phyloP scores from a whole-genome alignment of 2,113 vertebrate species.

The Archocentrus centrarchus region DNA sequence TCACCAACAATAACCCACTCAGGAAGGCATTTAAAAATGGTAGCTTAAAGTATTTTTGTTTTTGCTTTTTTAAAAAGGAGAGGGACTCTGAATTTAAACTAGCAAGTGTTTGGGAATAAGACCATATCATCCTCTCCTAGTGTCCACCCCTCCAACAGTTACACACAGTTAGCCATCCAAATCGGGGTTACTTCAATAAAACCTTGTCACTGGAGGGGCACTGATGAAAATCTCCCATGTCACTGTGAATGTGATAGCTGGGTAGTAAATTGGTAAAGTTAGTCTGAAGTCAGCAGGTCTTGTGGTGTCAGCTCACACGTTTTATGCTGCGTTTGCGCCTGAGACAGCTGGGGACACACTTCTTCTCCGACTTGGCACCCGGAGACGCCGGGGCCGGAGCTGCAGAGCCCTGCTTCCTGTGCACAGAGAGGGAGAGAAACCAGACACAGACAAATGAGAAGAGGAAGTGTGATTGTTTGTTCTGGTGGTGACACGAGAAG shows the following conservation, averaged over 20 bases:
- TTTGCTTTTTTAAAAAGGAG: neutral
- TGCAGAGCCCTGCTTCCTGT: slow-evolving; percentile 74
- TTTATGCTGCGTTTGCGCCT: slow-evolving; percentile 76
- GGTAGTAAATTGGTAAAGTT: slow-evolving; percentile 2
- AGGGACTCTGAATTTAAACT: neutral
- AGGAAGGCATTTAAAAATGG: neutral
- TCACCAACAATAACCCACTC: neutral
- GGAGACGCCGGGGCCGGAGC: slow-evolving; percentile 55
- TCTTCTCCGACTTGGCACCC: slow-evolving; percentile 63
- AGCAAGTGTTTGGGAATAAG: neutral
- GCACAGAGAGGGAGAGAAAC: slow-evolving; percentile 41
- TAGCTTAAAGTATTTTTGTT: neutral
- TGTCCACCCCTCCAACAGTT: neutral
- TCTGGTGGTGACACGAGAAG: slow-evolving; percentile 18
- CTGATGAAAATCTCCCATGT: neutral
- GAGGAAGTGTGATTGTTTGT: slow-evolving; percentile 57
- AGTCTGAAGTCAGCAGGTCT: neutral
- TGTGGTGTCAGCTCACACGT: slow-evolving; percentile 68
- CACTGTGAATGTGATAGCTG: neutral
- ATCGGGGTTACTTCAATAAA: neutral
- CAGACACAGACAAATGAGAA: slow-evolving; percentile 52
- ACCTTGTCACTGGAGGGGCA: neutral
- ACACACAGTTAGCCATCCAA: neutral
- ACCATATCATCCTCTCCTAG: neutral
- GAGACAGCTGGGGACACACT: slow-evolving; percentile 68